Base-by-base conservation (phyloP, 1,140 invertebrate species). In the Bursaphelenchus mucronatus region DNA sequence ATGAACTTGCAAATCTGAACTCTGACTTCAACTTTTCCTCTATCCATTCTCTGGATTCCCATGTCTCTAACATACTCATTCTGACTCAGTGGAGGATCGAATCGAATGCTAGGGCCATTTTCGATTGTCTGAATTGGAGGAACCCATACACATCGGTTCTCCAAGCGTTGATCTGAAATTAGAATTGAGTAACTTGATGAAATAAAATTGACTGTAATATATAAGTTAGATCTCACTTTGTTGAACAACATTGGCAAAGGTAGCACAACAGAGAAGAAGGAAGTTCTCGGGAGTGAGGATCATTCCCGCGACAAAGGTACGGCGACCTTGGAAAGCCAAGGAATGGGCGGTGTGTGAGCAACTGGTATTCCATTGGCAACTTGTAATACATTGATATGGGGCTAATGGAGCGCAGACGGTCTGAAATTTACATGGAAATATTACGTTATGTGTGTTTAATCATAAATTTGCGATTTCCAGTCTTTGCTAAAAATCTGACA, bases 161-260 rank as follows among this genome's bases (percentile, higher is more conserved):
- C 63, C 11, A 15, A 41, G 30, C 43, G 19, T n/a, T n/a, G 40
- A 50, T 64, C 63, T 64, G 39, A 49, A 61, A 6, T 61, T 1
- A 8, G 13, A 39, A 58, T 57, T 17, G 19, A 8, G 13, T 30
- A 61, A 3, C 6, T 61, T 43, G 17, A 19, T 41, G 21, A 11
- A 11, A 44, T 30, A 46, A 0, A 11, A 15, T 11, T 61, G 15
- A 17, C 10, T 61, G n/a, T 39, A n/a, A 4, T 30, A 6, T 45
- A n/a, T 59, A n/a, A 39, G 11, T 40, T 30, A 5, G 8, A 45
- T 43, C 63, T 64, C 15, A 61, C 63, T 64, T 39, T 63, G 59
- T 43, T 64, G 63, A 50, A 64, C 63, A 64, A 64, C 39, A 15
- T 61, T 64, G n/a, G 56, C 41, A 41, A 66, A 50, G 44, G 64